Evolutionary conservation across 2,113 vertebrate genomes (phyloP), one percentile per base, ranked within the genome.

Genomic region (Otocyon megalotis): DNA sequence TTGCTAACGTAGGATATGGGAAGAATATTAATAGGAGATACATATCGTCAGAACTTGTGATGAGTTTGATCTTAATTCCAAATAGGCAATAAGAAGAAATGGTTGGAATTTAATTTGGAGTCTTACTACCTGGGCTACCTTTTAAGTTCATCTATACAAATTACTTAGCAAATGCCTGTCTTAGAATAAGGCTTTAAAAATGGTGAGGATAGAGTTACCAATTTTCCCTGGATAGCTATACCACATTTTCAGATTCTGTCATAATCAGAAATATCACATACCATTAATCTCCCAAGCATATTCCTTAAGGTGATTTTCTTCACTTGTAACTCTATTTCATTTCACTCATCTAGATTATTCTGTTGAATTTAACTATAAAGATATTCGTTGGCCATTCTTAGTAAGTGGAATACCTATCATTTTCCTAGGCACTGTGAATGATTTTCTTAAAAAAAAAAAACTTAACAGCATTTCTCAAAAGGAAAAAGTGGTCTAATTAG

Each of bases 11-110:
- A 80, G 26, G 71, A 96, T 12, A 71, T 90, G 32, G 32, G 32
- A n/a, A 83, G 8, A 89, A 83, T 54, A 88, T 72, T 65, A 28
- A 88, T 65, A 88, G 48, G 22, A 74, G 24, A 72, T 88, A 2
- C 9, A 32, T 82, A 63, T n/a, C 85, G 1, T 80, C 62, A 95
- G 43, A 92, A 72, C 22, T 87, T 79, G 22, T 92, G 48, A 54
- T 77, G 16, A 81, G 6, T 90, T 83, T 92, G 43, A 92, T 88
- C 35, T 90, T 84, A 79, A 19, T 92, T 97, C 67, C 94, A n/a
- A 88, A 19, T 92, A 62, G 30, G 13, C 32, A 95, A 1, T 83
- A 50, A 69, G 14, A 72, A 4, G 6, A n/a, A 93, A 90, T 62
- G 37, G 24, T 76, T 97, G 24, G 22, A 94, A 90, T 69, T 83